phyloP scores from a whole-genome alignment of 2,888 invertebrate species.

The Drosophila gaucha region DNA sequence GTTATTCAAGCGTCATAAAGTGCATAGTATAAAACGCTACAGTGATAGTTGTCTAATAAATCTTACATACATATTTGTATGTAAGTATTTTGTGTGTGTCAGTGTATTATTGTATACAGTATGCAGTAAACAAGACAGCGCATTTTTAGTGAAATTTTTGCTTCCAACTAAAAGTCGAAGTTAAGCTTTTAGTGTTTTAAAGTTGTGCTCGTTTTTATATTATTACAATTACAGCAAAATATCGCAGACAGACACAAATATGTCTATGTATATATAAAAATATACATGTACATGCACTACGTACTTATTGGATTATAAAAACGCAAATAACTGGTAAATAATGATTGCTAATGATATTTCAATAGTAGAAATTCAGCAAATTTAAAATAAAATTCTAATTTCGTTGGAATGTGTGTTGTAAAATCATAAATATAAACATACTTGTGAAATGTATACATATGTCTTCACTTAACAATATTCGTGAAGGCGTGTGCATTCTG shows the following conservation, averaged over 20 bases:
- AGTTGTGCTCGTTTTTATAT: slow-evolving; percentile 30
- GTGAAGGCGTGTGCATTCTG: slow-evolving; percentile 51
- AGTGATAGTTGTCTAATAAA: slow-evolving; percentile 53
- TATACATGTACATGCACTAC: slow-evolving; percentile 41
- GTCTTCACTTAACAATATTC: slow-evolving; percentile 29
- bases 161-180: slow-evolving; percentile 32
- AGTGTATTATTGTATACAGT: slow-evolving; percentile 17
- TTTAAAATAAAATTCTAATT: slow-evolving; percentile 35
- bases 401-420: slow-evolving; percentile 44
- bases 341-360: slow-evolving; percentile 24
- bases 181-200: slow-evolving; percentile 8
- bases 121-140: slow-evolving; percentile 54
- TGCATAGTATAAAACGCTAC: slow-evolving; percentile 15
- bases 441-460: slow-evolving; percentile 22
- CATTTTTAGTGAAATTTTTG: slow-evolving; percentile 61
- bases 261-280: slow-evolving; percentile 33
- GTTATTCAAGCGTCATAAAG: slow-evolving; percentile 8
- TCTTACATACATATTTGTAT: slow-evolving; percentile 26
- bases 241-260: slow-evolving; percentile 35
- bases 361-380: slow-evolving; percentile 31
- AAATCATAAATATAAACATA: slow-evolving; percentile 37
- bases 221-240: slow-evolving; percentile 51
- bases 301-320: slow-evolving; percentile 64
- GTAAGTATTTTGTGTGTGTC: slow-evolving; percentile 6
- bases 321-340: slow-evolving; percentile 58